phyloP scores from a whole-genome alignment of 1,140 invertebrate genomes.

The Hirudo medicinalis region DNA sequence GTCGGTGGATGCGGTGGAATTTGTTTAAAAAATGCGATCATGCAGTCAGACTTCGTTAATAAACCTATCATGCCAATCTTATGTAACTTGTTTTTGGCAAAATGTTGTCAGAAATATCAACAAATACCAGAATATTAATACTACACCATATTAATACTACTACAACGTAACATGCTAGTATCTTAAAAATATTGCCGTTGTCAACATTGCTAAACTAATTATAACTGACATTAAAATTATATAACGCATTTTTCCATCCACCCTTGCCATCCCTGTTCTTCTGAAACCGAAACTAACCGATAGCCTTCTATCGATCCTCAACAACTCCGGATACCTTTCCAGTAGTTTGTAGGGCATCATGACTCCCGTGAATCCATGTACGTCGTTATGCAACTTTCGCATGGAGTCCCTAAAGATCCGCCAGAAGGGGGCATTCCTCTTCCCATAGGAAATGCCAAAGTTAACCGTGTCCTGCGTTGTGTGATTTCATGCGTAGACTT shows the following conservation, averaged over 20 bases:
- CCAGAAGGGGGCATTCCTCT: conserved; percentile 22
- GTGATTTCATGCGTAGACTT: background rate
- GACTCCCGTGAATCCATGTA: conserved; percentile 21
- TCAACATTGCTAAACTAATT: no score
- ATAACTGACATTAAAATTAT: no score
- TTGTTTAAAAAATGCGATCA: background rate
- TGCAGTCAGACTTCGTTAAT: background rate
- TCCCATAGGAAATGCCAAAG: conserved; percentile 21
- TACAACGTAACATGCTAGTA: no score
- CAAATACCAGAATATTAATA: no score
- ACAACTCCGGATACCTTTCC: conserved; percentile 17
- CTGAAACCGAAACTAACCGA: background rate
- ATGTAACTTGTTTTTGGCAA: no score
- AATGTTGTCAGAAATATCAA: no score
- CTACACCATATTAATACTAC: no score
- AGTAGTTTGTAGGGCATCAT: conserved; percentile 23
- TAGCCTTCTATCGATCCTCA: conserved; percentile 18
- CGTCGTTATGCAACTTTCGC: conserved; percentile 10
- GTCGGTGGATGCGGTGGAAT: background rate
- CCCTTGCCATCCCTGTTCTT: no score
- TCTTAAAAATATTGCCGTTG: no score
- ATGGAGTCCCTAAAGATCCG: conserved; percentile 15
- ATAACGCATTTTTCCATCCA: no score
- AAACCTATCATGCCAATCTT: background rate
- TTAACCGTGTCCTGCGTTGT: conserved; percentile 22